Base-by-base conservation (phyloP, 2,113 vertebrate genomes). In the Rhagologus leucostigma region DNA sequence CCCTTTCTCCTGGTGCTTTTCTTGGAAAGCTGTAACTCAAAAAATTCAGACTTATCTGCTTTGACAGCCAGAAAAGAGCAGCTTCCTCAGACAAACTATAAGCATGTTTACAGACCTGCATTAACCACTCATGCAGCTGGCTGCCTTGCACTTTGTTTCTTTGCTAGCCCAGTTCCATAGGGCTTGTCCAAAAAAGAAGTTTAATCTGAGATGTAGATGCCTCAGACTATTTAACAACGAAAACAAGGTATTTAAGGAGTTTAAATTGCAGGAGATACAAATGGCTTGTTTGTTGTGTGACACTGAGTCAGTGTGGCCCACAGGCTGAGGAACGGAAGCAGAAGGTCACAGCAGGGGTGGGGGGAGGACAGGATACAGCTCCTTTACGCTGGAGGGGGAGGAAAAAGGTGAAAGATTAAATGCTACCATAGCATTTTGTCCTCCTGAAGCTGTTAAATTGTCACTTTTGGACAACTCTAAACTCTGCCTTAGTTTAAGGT, bases 261-360 rank as follows among this genome's bases (percentile, higher is more conserved):
- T 73, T 56, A 70, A 63, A 49, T 33, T 15, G 17, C 16, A 67
- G 20, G 22, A 24, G 44, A 37, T 11, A 59, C 20, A 41, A 79
- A 70, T 14, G 35, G 26, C 11, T 64, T 78, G 29, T 13, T 84
- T 46, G 55, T 30, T 86, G 64, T 16, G 10, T 9, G 56, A 32
- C 52, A 39, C 35, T 49, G 24, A 47, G 37, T 30, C 17, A 29
- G 9, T 11, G 13, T 41, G 24, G 15, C n/a, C 74, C 29, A 18
- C 14, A 57, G 37, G 30, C 19, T 6, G 2, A 49, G 37, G 57
- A 89, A 16, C 20, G 35, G n/a, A 60, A 71, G 30, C 21, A 16
- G 22, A 21, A 65, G 5, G 23, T 63, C 41, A 27, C 0, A 0
- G 29, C 41, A 56, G 11, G 10, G 6, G 7, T 24, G 6, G 10